A percentile compares a stretch with the other conserved stretches of the same genome.
Conservation (phyloP, 2,888 invertebrate genomes). For the Apeira syringaria region DNA sequence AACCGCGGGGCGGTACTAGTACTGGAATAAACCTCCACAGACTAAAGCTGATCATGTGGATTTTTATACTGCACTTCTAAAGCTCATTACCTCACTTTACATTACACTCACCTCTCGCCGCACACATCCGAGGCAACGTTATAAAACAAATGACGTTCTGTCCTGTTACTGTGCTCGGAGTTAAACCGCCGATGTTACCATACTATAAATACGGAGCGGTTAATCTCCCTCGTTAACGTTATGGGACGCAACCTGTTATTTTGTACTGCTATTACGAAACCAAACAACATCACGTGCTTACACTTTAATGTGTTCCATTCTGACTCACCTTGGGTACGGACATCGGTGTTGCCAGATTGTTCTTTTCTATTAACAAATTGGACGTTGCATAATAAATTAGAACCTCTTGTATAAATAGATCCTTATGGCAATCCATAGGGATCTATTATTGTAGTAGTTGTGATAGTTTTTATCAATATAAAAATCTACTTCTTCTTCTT, state of each 20-base stretch:
- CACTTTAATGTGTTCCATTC: slow-evolving; percentile 42
- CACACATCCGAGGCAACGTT: slow-evolving; percentile 16
- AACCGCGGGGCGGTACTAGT: too few relatives aligned
- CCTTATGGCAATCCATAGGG: too few relatives aligned
- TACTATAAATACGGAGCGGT: slow-evolving; percentile 47
- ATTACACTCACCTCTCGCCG: slow-evolving; percentile 19
- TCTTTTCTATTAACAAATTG: too few relatives aligned
- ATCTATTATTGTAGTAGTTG: too few relatives aligned
- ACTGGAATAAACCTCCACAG: too few relatives aligned
- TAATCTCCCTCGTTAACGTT: slow-evolving; percentile 62
- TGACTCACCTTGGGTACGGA: slow-evolving; percentile 20
- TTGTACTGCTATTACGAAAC: slow-evolving; percentile 67
- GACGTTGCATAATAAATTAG: too few relatives aligned
- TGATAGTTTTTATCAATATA: too few relatives aligned
- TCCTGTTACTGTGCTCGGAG: slow-evolving; percentile 16
- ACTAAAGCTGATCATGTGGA: too few relatives aligned
- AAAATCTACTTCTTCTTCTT: too few relatives aligned
- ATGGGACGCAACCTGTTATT: slow-evolving; percentile 68
- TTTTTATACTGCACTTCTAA: slow-evolving; percentile 8
- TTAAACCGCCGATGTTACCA: slow-evolving; percentile 18
- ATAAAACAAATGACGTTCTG: slow-evolving; percentile 20
- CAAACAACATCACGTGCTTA: slow-evolving; percentile 73
- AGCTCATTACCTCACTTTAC: slow-evolving; percentile 27
- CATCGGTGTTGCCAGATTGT: slow-evolving; percentile 11
- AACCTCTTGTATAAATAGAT: too few relatives aligned